A percentile compares a stretch with the other conserved stretches of the same genome.
phyloP scores from a whole-genome alignment of 2,888 invertebrate genomes.

The Xanthia togata region DNA sequence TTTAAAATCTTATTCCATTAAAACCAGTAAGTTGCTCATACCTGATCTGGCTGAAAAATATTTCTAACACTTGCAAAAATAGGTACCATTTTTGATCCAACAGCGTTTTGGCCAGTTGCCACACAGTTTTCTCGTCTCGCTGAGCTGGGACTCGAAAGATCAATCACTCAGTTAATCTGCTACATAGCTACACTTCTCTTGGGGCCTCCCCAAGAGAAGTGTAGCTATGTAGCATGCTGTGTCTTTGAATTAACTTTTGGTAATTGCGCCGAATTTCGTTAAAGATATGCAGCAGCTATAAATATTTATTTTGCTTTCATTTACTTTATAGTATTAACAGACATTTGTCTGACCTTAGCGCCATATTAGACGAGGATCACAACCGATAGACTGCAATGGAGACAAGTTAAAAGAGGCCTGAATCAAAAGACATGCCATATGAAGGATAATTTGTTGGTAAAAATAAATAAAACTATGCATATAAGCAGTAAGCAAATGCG shows the following conservation, averaged over 20 bases:
- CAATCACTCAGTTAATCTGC: constrained; percentile 61
- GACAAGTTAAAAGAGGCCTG: not conserved
- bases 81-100: constrained; percentile 23
- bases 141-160: constrained; percentile 36
- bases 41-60: constrained; percentile 23
- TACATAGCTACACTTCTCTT: constrained; percentile 53
- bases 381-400: not conserved
- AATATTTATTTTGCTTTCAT: constrained; percentile 8
- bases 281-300: constrained; percentile 11
- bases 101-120: constrained; percentile 51
- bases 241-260: constrained; percentile 47
- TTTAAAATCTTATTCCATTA: constrained; percentile 10
- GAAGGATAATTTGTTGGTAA: not conserved
- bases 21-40: constrained; percentile 10
- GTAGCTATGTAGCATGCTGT: constrained; percentile 29
- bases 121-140: constrained; percentile 42
- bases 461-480: not conserved
- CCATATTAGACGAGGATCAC: not conserved
- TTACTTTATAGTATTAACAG: not conserved
- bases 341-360: no score
- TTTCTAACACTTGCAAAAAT: constrained; percentile 33
- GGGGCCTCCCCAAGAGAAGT: no score
- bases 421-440: not conserved
- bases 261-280: constrained; percentile 37
- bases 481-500: not conserved